Conservation (phyloP, 2,797 vertebrate species). For the Eleutherodactylus coqui region DNA sequence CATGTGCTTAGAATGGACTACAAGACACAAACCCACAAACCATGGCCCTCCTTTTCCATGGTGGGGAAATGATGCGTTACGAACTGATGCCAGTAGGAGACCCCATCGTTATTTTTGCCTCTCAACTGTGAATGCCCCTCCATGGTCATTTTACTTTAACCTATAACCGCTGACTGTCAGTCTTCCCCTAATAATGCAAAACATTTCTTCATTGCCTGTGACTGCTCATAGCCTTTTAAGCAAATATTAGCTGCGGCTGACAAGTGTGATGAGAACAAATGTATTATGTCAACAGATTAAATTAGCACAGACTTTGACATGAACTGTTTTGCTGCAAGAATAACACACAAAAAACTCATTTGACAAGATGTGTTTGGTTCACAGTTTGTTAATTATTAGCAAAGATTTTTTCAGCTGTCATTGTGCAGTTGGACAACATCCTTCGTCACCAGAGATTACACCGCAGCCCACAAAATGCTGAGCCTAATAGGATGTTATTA, state of each 20-base stretch:
- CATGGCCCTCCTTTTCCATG: background rate
- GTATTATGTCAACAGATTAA: conserved; percentile 61
- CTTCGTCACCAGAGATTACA: background rate
- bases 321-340: conserved; percentile 37
- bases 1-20: background rate
- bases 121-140: background rate
- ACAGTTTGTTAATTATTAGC: conserved; percentile 41
- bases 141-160: too few species aligned
- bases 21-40: background rate
- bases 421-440: conserved; percentile 25
- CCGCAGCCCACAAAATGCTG: background rate
- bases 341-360: conserved; percentile 15
- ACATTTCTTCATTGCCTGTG: conserved; percentile 33
- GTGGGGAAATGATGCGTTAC: background rate
- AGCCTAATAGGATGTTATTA: conserved; percentile 10
- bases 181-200: conserved; percentile 3
- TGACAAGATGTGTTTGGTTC: conserved; percentile 53
- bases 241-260: conserved; percentile 53
- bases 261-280: conserved; percentile 57
- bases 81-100: background rate
- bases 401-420: conserved; percentile 9
- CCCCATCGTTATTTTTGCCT: background rate
- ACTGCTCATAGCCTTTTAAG: conserved; percentile 47
- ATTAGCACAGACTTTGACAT: conserved; percentile 55
- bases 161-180: background rate